Evolutionary conservation across 2,113 vertebrate genomes (phyloP).

Genomic region (Xyrauchen texanus): DNA sequence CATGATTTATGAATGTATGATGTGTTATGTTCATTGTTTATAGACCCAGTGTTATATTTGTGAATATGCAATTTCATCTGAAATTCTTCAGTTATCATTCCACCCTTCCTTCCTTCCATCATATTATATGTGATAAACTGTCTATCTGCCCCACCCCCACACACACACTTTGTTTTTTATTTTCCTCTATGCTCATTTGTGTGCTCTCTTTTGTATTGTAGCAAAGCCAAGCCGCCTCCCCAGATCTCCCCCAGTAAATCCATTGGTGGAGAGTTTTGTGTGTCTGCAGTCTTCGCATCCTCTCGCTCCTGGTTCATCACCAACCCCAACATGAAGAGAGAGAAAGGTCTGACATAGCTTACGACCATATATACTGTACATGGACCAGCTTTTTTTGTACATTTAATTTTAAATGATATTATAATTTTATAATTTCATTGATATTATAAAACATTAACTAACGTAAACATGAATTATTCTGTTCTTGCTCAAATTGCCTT

Average conservation of each 20-base stretch:
- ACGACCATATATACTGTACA: background rate
- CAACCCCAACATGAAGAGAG: slow-evolving; percentile 90
- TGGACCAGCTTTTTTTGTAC: background rate
- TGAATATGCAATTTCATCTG: background rate
- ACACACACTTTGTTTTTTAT: background rate
- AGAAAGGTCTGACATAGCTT: slow-evolving; percentile 84
- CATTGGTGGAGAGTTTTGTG: slow-evolving; percentile 92
- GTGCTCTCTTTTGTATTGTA: slow-evolving; percentile 72
- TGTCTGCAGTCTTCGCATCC: slow-evolving; percentile 88
- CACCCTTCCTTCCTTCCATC: no score
- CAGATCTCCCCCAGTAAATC: slow-evolving; percentile 98
- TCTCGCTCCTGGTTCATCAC: slow-evolving; percentile 96
- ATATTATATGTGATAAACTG: no score
- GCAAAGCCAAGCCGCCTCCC: slow-evolving; percentile 93
- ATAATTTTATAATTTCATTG: no score
- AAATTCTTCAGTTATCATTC: no score
- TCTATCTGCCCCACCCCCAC: background rate
- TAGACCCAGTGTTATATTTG: no score
- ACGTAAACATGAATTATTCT: no score
- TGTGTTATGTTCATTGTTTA: no score
- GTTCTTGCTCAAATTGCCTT: no score
- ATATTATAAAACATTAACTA: no score
- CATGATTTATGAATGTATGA: no score
- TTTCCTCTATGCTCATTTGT: background rate
- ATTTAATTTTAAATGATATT: no score